phyloP scores from a whole-genome alignment of 2,113 vertebrate species.

The Lophotis ruficrista region DNA sequence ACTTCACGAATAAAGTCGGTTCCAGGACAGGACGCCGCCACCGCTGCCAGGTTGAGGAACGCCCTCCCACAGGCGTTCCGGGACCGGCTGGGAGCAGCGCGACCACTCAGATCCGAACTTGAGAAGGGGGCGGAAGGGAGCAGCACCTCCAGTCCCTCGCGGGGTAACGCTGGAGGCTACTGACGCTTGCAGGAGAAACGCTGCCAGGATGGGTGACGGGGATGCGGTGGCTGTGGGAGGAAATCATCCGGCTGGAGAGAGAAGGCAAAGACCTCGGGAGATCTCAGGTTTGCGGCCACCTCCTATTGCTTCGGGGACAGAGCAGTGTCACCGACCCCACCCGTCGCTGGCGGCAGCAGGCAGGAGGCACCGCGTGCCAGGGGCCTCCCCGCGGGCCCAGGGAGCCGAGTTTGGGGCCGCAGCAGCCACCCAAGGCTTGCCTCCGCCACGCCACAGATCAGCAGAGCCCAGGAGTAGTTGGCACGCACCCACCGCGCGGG shows the following conservation, averaged over 20 bases:
- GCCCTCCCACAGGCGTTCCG: accelerated
- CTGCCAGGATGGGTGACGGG: accelerated
- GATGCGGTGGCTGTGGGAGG: background rate
- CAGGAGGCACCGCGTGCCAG: background rate
- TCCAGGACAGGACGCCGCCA: background rate
- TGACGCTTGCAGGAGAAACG: background rate
- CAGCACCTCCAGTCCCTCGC: background rate
- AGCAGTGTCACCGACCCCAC: background rate
- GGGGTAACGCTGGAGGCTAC: background rate
- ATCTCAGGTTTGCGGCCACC: background rate
- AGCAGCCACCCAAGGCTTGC: accelerated
- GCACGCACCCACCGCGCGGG: accelerated
- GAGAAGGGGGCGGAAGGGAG: background rate
- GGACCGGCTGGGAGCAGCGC: background rate
- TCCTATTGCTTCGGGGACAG: background rate
- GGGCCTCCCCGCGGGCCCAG: background rate
- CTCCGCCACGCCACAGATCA: background rate
- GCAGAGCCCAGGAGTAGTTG: accelerated
- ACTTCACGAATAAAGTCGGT: background rate
- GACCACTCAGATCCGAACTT: accelerated
- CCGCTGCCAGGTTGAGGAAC: background rate
- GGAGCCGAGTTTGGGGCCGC: accelerated
- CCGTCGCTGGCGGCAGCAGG: background rate
- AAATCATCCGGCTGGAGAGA: background rate
- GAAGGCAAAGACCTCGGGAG: background rate